A percentile compares a stretch with the other conserved stretches of the same genome.
Evolutionary conservation across 2,113 vertebrate genomes (phyloP).

Genomic region (Limnothrissa miodon): DNA sequence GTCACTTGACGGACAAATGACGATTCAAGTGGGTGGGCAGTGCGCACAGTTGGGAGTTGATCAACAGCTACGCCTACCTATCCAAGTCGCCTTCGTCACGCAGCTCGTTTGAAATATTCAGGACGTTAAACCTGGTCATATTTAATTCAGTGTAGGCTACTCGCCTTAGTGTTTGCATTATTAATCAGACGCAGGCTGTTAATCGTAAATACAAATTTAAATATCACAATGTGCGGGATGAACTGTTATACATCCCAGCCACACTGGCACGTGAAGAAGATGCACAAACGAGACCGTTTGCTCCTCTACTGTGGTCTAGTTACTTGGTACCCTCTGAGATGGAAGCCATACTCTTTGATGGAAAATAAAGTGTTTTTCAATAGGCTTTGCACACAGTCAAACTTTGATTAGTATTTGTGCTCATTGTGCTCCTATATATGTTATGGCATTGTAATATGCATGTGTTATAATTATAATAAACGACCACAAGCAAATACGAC

Average conservation of each 20-base stretch:
- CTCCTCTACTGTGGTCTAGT: no score
- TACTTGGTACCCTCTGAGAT: background rate
- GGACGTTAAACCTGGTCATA: constrained; percentile 37
- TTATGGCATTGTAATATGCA: no score
- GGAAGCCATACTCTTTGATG: background rate
- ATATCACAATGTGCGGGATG: background rate
- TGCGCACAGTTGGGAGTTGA: background rate
- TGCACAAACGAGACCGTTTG: background rate
- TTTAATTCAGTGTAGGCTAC: constrained; percentile 63
- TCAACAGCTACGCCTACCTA: constrained; percentile 44
- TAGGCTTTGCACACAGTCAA: background rate
- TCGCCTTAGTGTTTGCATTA: constrained; percentile 59
- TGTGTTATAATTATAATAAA: no score
- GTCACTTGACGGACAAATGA: constrained; percentile 50
- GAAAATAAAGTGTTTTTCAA: background rate
- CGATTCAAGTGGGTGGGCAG: constrained; percentile 43
- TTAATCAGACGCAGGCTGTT: constrained; percentile 51
- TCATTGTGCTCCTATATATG: background rate
- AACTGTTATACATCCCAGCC: background rate
- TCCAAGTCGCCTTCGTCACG: constrained; percentile 11
- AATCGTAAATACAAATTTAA: constrained; percentile 9
- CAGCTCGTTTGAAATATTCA: constrained; percentile 45
- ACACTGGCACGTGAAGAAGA: background rate
- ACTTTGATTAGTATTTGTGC: background rate
- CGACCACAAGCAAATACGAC: constrained; percentile 8